These are phyloP conservation scores for Tyria jacobaeae DNA, from an alignment of 2,888 invertebrate genomes.

Conservation along the genomic window DNA sequence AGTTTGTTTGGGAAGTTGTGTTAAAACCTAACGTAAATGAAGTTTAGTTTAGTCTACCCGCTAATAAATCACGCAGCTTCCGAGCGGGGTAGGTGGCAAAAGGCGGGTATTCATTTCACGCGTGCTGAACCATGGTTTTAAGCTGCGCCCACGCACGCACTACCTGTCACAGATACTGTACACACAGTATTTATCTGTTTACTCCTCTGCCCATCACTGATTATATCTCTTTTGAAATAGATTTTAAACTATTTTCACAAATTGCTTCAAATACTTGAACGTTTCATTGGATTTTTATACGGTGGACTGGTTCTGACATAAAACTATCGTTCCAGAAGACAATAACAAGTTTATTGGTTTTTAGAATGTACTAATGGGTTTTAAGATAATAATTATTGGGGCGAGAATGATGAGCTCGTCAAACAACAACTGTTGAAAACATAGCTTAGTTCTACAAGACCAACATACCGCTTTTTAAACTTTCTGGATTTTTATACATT, in stretches of 20 bases:
- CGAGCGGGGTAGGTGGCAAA: conserved; percentile 32
- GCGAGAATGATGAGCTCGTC: background rate
- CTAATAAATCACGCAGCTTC: conserved; percentile 29
- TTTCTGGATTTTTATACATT: no score
- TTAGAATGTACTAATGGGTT: conserved; percentile 1
- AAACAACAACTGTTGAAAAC: background rate
- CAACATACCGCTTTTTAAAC: no score
- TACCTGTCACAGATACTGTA: conserved; percentile 25
- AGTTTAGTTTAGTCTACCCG: conserved; percentile 5
- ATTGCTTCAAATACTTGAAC: conserved; percentile 26
- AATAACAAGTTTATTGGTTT: conserved; percentile 9
- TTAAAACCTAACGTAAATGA: background rate
- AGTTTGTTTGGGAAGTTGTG: no score
- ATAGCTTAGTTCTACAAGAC: background rate
- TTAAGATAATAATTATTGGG: background rate
- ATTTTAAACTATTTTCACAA: conserved; percentile 28
- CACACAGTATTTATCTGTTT: conserved; percentile 21
- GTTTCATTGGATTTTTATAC: conserved; percentile 23
- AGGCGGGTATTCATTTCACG: conserved; percentile 55
- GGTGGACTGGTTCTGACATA: conserved; percentile 16
- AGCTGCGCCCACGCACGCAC: conserved; percentile 32
- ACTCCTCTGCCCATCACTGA: conserved; percentile 26
- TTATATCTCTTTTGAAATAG: conserved; percentile 22
- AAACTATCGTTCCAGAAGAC: conserved; percentile 11
- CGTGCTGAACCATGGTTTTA: conserved; percentile 33